Percentiles rank a stretch among this genome's conserved stretches.
Evolutionary conservation across 2,888 invertebrate genomes (phyloP).

Genomic region (Cryptus viduatorius): DNA sequence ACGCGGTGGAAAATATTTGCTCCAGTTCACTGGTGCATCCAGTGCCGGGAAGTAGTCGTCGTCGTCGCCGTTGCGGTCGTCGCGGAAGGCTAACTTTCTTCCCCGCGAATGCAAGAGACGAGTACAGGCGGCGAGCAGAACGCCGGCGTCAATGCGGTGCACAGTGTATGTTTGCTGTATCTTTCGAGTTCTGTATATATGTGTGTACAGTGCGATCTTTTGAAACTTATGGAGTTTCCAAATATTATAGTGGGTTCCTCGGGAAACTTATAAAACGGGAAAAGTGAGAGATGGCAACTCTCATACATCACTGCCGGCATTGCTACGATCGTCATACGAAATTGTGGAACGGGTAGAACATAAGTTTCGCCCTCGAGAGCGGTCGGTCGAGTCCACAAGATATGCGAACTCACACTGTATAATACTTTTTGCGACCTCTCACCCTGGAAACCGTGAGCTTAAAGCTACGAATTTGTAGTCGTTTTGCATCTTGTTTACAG

Average conservation of each 20-base stretch:
- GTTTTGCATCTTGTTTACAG: too few species aligned
- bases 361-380: too few species aligned
- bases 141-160: neutral
- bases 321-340: neutral
- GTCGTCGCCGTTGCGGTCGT: slow-evolving; percentile 40
- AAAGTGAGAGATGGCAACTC: too few species aligned
- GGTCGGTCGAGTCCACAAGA: too few species aligned
- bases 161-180: neutral
- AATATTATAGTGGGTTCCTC: neutral
- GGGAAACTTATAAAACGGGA: neutral
- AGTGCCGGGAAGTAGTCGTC: slow-evolving; percentile 43
- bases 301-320: neutral
- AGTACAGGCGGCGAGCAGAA: slow-evolving; percentile 8
- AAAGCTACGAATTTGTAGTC: too few species aligned
- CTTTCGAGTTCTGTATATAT: too few species aligned
- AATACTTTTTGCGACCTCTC: too few species aligned
- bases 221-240: neutral
- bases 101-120: slow-evolving; percentile 19
- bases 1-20: slow-evolving; percentile 68
- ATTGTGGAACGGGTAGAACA: too few species aligned
- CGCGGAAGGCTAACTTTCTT: slow-evolving; percentile 35
- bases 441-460: too few species aligned
- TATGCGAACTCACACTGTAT: too few species aligned
- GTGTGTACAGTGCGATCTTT: neutral
- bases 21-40: slow-evolving; percentile 57